These are phyloP conservation scores for Bradypus variegatus DNA, from an alignment of 2,797 vertebrate species.

Conservation along the genomic window DNA sequence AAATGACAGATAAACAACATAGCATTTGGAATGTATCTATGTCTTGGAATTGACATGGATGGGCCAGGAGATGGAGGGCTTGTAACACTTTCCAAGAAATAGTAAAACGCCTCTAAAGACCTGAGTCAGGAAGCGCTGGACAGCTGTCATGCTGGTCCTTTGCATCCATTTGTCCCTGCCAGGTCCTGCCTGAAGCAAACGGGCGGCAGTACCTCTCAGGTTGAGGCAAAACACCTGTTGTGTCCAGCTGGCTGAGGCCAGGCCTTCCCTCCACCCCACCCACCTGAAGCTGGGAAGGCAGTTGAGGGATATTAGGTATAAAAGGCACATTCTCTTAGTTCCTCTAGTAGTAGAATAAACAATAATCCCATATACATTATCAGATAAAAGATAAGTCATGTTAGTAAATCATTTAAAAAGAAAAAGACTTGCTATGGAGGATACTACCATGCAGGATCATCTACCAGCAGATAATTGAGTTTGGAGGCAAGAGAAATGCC, in stretches of 20 bases:
- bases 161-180: not conserved
- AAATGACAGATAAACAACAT: constrained; percentile 54
- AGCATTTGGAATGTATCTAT: constrained; percentile 40
- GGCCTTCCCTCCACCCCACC: not conserved
- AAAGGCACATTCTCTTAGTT: not conserved
- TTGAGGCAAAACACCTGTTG: not conserved
- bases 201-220: not conserved
- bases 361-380: not conserved
- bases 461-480: not conserved
- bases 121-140: not conserved
- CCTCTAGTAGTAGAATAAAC: not conserved
- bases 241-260: not conserved
- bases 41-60: constrained; percentile 14
- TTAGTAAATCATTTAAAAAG: not conserved
- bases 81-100: constrained; percentile 22
- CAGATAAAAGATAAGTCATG: not conserved
- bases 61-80: not conserved
- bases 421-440: not conserved
- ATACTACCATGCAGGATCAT: not conserved
- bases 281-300: not conserved
- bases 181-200: not conserved
- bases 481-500: not conserved
- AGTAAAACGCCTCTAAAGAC: constrained; percentile 3
- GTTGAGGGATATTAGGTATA: not conserved
- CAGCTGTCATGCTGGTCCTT: not conserved